Evolutionary conservation across 2,797 vertebrate genomes (phyloP).

Genomic region (Pampus argenteus): DNA sequence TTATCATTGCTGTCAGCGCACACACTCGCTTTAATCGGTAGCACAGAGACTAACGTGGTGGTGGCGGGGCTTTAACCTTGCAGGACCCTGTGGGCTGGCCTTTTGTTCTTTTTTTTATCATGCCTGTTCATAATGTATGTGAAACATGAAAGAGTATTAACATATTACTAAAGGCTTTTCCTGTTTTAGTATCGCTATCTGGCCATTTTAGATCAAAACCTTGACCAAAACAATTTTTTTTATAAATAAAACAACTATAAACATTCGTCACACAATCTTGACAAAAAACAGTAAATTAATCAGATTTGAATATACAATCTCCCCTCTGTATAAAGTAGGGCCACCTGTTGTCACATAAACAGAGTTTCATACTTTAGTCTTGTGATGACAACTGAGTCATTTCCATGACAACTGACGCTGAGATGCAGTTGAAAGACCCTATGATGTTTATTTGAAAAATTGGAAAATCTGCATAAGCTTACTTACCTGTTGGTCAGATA

Average conservation of each 20-base stretch:
- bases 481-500: slow-evolving; percentile 25
- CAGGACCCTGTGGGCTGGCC: slow-evolving; percentile 37
- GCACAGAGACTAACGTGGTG: slow-evolving; percentile 26
- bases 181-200: slow-evolving; percentile 38
- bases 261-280: not conserved
- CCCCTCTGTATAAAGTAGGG: not conserved
- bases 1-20: slow-evolving; percentile 54
- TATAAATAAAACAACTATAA: not conserved
- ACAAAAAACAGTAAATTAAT: not conserved
- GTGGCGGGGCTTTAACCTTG: slow-evolving; percentile 23
- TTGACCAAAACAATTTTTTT: not conserved
- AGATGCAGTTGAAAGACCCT: not conserved
- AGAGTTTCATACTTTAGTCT: not conserved
- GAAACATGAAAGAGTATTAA: not conserved
- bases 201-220: slow-evolving; percentile 8
- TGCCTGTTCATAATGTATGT: slow-evolving; percentile 10
- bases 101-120: slow-evolving; percentile 10
- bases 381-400: not conserved
- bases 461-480: not conserved
- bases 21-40: slow-evolving; percentile 44
- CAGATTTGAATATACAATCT: not conserved
- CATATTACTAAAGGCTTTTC: slow-evolving; percentile 3
- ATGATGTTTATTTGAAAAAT: slow-evolving; percentile 14
- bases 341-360: not conserved
- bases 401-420: not conserved